phyloP scores from a whole-genome alignment of 2,113 vertebrate species.

The Leuciscus idus region DNA sequence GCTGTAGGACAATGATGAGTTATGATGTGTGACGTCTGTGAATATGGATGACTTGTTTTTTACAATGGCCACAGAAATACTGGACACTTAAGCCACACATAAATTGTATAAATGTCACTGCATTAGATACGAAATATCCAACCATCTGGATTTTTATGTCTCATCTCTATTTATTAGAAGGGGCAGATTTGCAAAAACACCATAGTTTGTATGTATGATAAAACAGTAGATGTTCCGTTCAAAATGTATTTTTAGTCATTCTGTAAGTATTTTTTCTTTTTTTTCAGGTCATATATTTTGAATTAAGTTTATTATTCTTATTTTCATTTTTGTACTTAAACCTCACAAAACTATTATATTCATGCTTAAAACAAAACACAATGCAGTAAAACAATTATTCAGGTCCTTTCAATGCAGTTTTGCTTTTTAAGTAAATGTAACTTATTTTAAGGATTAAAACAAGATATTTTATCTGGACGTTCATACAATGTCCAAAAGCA shows the following conservation, averaged over 20 bases:
- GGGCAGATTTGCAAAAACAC: neutral
- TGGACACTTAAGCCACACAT: neutral
- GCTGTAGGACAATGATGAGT: conserved; percentile 2
- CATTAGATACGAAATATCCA: neutral
- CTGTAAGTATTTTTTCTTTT: no score
- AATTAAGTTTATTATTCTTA: neutral
- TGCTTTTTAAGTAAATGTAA: neutral
- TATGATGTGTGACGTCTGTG: neutral
- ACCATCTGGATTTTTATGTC: neutral
- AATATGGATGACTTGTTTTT: neutral
- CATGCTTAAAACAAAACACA: neutral
- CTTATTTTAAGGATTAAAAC: neutral
- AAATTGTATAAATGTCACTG: neutral
- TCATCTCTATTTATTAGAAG: neutral
- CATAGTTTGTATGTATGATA: neutral
- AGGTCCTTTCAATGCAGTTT: neutral
- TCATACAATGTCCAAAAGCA: neutral
- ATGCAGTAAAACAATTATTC: neutral
- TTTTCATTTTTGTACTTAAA: neutral
- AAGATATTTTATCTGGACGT: neutral
- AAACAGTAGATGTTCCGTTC: neutral
- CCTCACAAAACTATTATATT: neutral
- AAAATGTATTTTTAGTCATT: neutral
- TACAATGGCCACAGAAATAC: neutral
- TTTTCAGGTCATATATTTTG: neutral